Percentiles rank a stretch among this genome's conserved stretches.
Evolutionary conservation across 92 coral and sea anemone species (phyloP).

Genomic region (Palythoa grandiflora): DNA sequence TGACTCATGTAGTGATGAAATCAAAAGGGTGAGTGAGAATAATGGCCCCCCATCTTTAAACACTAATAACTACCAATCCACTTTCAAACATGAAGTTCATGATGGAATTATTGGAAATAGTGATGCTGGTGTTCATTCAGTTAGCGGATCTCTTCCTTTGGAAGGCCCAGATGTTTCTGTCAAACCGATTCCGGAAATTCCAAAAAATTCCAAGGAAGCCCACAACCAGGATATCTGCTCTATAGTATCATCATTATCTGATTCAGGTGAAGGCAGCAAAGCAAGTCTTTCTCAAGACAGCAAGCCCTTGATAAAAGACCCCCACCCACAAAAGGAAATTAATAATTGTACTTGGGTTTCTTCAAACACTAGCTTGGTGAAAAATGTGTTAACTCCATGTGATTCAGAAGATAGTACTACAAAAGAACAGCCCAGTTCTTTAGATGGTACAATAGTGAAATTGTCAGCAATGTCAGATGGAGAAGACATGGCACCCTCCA

Average conservation of each 20-base stretch:
- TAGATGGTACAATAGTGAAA: not conserved
- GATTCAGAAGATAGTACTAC: not conserved
- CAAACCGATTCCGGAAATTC: not conserved
- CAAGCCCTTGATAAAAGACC: not conserved
- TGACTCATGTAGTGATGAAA: not conserved
- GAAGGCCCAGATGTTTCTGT: not conserved
- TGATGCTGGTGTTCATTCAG: not conserved
- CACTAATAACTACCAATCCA: not conserved
- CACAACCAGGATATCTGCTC: not conserved
- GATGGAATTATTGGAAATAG: not conserved
- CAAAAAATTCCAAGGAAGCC: not conserved
- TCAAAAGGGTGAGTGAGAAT: not conserved
- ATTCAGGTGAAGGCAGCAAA: conserved; percentile 9
- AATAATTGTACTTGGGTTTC: not conserved
- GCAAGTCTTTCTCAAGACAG: not conserved
- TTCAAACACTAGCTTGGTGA: not conserved
- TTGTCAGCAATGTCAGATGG: conserved; percentile 35
- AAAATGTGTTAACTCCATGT: not conserved
- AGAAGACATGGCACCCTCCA: conserved; percentile 47
- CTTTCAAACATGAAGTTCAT: not conserved
- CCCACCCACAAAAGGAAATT: not conserved
- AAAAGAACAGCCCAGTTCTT: not conserved
- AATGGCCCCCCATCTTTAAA: not conserved
- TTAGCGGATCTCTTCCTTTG: not conserved
- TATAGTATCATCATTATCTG: not conserved